These are phyloP conservation scores for Gavia stellata DNA, from an alignment of 2,113 vertebrate genomes.

Conservation along the genomic window DNA sequence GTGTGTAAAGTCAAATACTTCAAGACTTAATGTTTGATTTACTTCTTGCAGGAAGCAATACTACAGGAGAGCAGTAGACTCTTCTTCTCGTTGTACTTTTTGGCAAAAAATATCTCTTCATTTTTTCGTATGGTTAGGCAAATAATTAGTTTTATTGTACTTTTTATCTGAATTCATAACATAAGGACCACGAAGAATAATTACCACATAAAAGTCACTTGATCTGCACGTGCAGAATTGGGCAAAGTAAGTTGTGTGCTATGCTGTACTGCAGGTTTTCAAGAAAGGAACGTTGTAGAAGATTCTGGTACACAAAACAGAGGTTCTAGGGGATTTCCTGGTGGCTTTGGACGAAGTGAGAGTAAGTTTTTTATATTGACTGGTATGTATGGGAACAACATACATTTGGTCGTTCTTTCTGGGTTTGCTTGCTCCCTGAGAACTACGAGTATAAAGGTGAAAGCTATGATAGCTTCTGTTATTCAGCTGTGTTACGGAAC, in stretches of 20 bases:
- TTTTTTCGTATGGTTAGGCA: neutral
- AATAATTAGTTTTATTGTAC: neutral
- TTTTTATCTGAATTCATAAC: neutral
- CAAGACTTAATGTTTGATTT: neutral
- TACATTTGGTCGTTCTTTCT: neutral
- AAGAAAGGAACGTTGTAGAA: neutral
- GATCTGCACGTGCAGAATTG: neutral
- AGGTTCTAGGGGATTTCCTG: conserved; percentile 4
- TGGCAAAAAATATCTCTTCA: neutral
- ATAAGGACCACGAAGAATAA: neutral
- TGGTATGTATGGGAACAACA: neutral
- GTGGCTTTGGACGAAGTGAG: conserved; percentile 27
- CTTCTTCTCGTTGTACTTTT: neutral
- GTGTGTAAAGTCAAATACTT: neutral
- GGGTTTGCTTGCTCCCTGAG: neutral
- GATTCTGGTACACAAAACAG: neutral
- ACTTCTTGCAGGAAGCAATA: neutral
- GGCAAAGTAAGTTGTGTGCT: neutral
- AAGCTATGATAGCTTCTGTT: neutral
- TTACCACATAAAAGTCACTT: neutral
- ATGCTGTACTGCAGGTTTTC: conserved; percentile 30
- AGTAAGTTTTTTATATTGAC: conserved; percentile 18
- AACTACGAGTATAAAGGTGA: neutral
- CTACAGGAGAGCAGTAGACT: neutral
- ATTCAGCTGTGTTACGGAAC: neutral